Evolutionary conservation across 1,140 invertebrate species (phyloP).

Genomic region (Listronotus bonariensis): DNA sequence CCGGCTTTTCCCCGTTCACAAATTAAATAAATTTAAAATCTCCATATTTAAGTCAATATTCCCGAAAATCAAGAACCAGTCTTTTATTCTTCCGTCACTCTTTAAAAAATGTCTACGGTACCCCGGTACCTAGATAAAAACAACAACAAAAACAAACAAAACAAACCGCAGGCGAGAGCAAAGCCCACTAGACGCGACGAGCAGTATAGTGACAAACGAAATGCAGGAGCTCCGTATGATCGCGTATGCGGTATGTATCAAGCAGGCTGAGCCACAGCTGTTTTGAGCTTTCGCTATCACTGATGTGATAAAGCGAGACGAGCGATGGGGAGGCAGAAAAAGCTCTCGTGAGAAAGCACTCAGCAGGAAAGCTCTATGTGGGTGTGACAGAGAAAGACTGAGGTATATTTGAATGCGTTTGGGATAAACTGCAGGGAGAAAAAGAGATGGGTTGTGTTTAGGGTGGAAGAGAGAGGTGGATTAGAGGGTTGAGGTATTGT

Average conservation of each 20-base stretch:
- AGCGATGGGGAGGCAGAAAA: constrained; percentile 13
- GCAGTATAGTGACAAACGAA: constrained; percentile 10
- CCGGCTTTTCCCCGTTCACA: too few species aligned
- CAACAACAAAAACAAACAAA: too few species aligned
- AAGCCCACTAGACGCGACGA: constrained; percentile 16
- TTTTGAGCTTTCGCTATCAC: constrained; percentile 20
- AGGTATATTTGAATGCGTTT: background rate
- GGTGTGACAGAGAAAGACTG: background rate
- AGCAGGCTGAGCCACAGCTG: constrained; percentile 17
- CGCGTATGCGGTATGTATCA: constrained; percentile 14
- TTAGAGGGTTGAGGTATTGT: background rate
- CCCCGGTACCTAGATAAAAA: too few species aligned
- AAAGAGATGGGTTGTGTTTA: background rate
- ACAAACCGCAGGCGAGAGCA: background rate
- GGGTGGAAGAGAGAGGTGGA: constrained; percentile 1
- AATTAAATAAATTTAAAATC: too few species aligned
- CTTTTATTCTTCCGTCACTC: too few species aligned
- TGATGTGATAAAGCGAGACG: constrained; percentile 13
- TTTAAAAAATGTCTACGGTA: too few species aligned
- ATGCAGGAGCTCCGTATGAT: constrained; percentile 6
- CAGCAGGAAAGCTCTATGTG: background rate
- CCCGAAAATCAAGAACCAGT: too few species aligned
- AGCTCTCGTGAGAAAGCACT: constrained; percentile 9
- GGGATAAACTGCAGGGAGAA: background rate
- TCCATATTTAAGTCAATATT: too few species aligned